Evolutionary conservation across 2,113 vertebrate genomes (phyloP).

Genomic region (Acanthisitta chloris): DNA sequence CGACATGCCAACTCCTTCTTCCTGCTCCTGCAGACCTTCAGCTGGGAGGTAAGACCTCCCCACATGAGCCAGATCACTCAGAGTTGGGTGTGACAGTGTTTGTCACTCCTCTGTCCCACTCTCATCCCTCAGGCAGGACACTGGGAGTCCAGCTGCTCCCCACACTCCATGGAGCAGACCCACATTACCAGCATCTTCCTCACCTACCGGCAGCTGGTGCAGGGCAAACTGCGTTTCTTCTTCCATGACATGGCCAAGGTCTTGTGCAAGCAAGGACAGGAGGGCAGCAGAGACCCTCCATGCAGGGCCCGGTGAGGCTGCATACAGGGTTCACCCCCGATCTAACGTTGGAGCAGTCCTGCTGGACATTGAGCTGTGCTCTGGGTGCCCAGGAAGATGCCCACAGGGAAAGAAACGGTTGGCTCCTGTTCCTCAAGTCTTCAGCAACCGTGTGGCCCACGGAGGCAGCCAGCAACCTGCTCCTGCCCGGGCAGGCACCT

Average conservation of each 20-base stretch:
- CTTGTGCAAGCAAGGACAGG: neutral
- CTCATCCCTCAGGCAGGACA: neutral
- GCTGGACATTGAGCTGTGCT: neutral
- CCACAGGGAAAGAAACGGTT: neutral
- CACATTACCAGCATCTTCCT: conserved; percentile 63
- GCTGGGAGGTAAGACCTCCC: conserved; percentile 70
- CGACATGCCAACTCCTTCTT: conserved; percentile 57
- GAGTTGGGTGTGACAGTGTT: fast-evolving
- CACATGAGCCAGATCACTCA: fast-evolving
- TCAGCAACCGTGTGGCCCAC: fast-evolving
- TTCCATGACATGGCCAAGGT: conserved; percentile 40
- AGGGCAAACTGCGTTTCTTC: conserved; percentile 75
- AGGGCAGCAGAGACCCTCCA: neutral
- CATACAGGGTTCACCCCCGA: fast-evolving
- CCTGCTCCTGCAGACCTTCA: conserved; percentile 66
- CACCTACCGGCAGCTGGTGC: conserved; percentile 69
- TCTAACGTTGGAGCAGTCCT: neutral
- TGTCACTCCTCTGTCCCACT: neutral
- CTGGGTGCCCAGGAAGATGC: neutral
- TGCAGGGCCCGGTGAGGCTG: fast-evolving
- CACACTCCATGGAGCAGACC: conserved; percentile 22
- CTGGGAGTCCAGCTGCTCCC: neutral
- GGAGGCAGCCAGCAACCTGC: neutral
- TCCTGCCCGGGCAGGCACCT: neutral
- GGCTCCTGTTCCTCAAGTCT: neutral